phyloP scores from a whole-genome alignment of 2,888 invertebrate species.

The Drosophila kokeensis region DNA sequence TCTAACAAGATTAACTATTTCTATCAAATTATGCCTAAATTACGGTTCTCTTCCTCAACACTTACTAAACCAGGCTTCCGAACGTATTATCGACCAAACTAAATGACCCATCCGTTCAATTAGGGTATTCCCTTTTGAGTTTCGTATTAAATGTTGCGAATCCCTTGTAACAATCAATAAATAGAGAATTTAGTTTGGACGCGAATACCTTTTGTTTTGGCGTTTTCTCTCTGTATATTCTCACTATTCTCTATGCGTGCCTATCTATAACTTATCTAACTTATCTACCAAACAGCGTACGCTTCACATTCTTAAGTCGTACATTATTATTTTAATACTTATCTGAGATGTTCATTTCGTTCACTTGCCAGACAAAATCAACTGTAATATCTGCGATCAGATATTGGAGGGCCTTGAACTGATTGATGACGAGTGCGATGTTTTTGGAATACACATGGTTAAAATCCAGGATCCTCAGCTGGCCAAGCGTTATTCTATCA shows the following conservation, averaged over 20 bases:
- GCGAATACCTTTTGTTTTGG: slow-evolving; percentile 83
- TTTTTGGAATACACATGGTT: slow-evolving; percentile 96
- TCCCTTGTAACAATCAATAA: slow-evolving; percentile 21
- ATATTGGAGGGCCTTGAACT: slow-evolving; percentile 94
- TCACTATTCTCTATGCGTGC: slow-evolving; percentile 28
- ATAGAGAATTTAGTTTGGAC: slow-evolving; percentile 80
- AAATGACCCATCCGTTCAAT: slow-evolving; percentile 52
- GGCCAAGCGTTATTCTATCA: slow-evolving; percentile 96
- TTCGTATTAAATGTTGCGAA: slow-evolving; percentile 32
- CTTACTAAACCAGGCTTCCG: slow-evolving; percentile 54
- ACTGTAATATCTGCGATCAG: slow-evolving; percentile 96
- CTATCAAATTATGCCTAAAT: slow-evolving; percentile 24
- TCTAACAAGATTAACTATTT: slow-evolving; percentile 54
- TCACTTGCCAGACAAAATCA: slow-evolving; percentile 90
- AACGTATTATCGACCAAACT: slow-evolving; percentile 78
- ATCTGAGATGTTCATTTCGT: not conserved
- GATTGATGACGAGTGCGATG: slow-evolving; percentile 96
- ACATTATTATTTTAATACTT: not conserved
- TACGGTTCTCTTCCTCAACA: slow-evolving; percentile 29
- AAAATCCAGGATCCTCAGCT: slow-evolving; percentile 96
- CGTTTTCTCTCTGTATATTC: slow-evolving; percentile 72
- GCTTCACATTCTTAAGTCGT: slow-evolving; percentile 24
- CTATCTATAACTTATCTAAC: slow-evolving; percentile 47
- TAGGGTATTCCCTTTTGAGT: not conserved
- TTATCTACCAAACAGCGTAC: slow-evolving; percentile 23